Evolutionary conservation across 2,113 vertebrate species (phyloP).

Genomic region (Odontophorus gujanensis): DNA sequence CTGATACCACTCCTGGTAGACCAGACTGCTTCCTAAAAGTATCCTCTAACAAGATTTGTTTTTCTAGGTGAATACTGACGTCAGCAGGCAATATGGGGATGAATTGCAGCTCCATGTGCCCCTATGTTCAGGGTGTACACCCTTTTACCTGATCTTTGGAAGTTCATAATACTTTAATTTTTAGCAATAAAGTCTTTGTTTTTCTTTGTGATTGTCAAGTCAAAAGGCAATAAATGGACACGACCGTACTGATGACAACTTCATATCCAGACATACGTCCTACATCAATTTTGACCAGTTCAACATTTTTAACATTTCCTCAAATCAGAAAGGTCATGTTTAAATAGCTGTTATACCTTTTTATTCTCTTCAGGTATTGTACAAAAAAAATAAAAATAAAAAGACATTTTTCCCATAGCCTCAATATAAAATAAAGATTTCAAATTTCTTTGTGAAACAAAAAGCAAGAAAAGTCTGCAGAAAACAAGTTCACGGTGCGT

Average conservation of each 20-base stretch:
- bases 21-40: not conserved
- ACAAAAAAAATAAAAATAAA: not conserved
- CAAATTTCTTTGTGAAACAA: not conserved
- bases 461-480: not conserved
- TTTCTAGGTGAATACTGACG: not conserved
- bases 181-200: not conserved
- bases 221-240: not conserved
- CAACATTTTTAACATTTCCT: not conserved
- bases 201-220: not conserved
- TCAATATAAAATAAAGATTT: slow-evolving; percentile 7
- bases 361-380: not conserved
- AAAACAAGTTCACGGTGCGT: not conserved
- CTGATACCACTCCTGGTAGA: not conserved
- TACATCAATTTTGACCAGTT: not conserved
- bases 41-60: not conserved
- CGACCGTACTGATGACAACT: not conserved
- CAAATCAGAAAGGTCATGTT: not conserved
- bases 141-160: not conserved
- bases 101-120: not conserved
- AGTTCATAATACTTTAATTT: not conserved
- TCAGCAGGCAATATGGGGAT: not conserved
- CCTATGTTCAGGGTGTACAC: not conserved
- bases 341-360: not conserved
- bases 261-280: not conserved
- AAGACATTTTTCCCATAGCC: not conserved